Percentiles rank a stretch among this genome's conserved stretches.
These are phyloP conservation scores for Bubo bubo DNA, from an alignment of 2,113 vertebrate species.

Conservation along the genomic window DNA sequence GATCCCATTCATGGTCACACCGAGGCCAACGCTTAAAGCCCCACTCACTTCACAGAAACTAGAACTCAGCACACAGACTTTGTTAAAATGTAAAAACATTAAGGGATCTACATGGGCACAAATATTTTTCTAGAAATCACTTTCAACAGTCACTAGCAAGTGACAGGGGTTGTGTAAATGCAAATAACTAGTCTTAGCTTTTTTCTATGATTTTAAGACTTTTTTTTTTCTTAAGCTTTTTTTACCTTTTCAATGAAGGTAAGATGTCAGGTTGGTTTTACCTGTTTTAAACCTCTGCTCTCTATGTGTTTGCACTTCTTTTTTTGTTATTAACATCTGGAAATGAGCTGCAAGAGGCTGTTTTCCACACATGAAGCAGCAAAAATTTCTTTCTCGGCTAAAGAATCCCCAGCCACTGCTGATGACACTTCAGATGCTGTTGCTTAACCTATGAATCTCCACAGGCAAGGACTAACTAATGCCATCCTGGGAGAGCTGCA, in stretches of 20 bases:
- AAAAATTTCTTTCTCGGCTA: neutral
- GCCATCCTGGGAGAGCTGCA: neutral
- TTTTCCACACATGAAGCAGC: neutral
- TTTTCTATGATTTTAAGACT: neutral
- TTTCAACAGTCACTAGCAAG: neutral
- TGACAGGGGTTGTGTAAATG: neutral
- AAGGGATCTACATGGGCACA: too few species aligned
- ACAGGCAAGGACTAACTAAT: neutral
- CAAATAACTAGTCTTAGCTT: neutral
- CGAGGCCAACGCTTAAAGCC: neutral
- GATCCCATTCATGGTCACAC: neutral
- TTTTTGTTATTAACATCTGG: neutral
- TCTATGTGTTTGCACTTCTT: neutral
- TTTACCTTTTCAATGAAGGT: neutral
- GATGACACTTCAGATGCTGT: neutral
- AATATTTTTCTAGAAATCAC: neutral
- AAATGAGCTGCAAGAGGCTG: neutral
- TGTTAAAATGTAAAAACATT: neutral
- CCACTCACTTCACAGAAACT: neutral
- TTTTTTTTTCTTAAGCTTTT: neutral
- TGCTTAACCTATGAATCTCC: constrained; percentile 29
- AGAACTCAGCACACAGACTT: neutral
- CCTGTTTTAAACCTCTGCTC: neutral
- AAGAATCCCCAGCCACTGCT: neutral
- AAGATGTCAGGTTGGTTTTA: neutral